Conservation (phyloP, 2,797 vertebrate genomes). For the Alauda arvensis region DNA sequence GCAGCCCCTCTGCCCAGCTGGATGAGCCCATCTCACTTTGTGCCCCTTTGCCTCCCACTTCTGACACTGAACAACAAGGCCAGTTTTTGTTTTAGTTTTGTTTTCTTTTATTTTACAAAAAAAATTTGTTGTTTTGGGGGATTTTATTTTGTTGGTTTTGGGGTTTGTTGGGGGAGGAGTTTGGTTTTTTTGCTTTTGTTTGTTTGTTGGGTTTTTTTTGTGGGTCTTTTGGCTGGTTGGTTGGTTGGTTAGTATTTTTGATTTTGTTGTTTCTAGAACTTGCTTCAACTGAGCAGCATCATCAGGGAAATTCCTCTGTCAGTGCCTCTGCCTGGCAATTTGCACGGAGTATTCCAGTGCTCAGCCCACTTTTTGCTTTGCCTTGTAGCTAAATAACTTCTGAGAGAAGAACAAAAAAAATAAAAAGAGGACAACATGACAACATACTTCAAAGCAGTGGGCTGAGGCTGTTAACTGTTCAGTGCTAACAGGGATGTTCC, state of each 20-base stretch:
- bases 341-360: background rate
- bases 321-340: background rate
- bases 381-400: constrained; percentile 6
- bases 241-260: background rate
- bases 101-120: too few species aligned
- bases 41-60: background rate
- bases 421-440: background rate
- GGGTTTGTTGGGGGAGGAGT: too few species aligned
- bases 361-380: constrained; percentile 7
- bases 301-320: background rate
- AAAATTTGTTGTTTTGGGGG: background rate
- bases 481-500: background rate
- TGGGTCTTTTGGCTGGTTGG: background rate
- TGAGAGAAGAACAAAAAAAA: background rate
- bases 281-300: background rate
- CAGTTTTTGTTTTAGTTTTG: too few species aligned
- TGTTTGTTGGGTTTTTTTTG: background rate
- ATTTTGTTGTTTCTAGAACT: background rate
- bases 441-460: constrained; percentile 5
- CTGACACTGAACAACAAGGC: background rate
- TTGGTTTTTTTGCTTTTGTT: too few species aligned
- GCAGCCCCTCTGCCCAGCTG: background rate
- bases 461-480: background rate
- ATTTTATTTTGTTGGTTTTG: background rate
- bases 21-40: background rate